Evolutionary conservation across 2,113 vertebrate genomes (phyloP).

Genomic region (Hymenochirus boettgeri): DNA sequence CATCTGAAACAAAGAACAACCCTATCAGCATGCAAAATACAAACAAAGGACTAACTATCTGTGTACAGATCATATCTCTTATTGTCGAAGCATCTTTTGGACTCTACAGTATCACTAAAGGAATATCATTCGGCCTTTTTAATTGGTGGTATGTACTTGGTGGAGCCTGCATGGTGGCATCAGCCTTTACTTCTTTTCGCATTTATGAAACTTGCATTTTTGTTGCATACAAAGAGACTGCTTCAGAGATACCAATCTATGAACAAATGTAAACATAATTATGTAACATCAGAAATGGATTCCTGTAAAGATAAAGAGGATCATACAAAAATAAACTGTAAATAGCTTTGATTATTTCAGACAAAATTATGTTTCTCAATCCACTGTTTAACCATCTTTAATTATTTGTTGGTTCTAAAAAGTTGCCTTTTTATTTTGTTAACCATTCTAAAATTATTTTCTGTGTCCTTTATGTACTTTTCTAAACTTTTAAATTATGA

Average conservation of each 20-base stretch:
- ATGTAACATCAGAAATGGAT: too few species aligned
- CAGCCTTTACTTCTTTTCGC: constrained; percentile 51
- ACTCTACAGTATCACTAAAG: constrained; percentile 55
- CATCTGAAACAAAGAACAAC: not conserved
- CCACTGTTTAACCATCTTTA: too few species aligned
- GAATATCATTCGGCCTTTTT: constrained; percentile 50
- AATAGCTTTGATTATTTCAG: too few species aligned
- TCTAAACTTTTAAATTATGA: too few species aligned
- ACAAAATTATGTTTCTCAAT: too few species aligned
- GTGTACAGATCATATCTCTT: constrained; percentile 52
- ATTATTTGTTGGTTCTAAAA: too few species aligned
- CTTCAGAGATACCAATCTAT: constrained; percentile 33
- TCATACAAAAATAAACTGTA: too few species aligned
- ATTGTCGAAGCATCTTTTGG: constrained; percentile 49
- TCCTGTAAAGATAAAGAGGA: too few species aligned
- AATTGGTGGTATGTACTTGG: constrained; percentile 61
- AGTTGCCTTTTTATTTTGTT: too few species aligned
- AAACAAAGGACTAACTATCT: constrained; percentile 46
- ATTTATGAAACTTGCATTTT: constrained; percentile 54
- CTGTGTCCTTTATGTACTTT: too few species aligned
- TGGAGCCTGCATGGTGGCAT: constrained; percentile 46
- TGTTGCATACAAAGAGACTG: constrained; percentile 40
- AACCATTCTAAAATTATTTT: too few species aligned
- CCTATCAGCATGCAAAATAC: constrained; percentile 42
- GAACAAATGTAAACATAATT: too few species aligned